Evolutionary conservation across 1,140 invertebrate species (phyloP).

Genomic region (Spodoptera litura): DNA sequence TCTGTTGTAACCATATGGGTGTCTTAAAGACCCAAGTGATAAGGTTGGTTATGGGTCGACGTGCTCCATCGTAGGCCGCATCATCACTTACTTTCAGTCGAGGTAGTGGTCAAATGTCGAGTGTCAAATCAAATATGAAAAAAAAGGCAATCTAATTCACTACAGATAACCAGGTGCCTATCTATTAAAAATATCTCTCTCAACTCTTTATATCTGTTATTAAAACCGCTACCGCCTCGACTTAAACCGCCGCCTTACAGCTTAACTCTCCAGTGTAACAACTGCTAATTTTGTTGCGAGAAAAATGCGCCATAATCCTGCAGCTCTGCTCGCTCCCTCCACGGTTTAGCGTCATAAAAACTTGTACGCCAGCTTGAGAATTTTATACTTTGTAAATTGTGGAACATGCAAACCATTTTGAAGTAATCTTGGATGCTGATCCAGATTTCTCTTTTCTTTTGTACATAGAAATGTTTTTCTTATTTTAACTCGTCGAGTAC

Average conservation of each 20-base stretch:
- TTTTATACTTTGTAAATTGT: conserved; percentile 28
- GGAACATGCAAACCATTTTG: conserved; percentile 5
- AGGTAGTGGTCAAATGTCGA: no score
- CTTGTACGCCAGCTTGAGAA: neutral
- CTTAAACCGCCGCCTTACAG: neutral
- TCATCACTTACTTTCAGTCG: no score
- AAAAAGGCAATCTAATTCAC: no score
- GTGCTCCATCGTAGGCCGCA: no score
- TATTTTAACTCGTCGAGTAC: no score
- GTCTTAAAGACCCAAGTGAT: no score
- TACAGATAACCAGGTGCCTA: no score
- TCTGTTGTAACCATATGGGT: no score
- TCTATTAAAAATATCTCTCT: no score
- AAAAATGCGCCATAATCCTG: conserved; percentile 48
- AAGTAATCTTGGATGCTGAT: conserved; percentile 3
- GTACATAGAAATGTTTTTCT: neutral
- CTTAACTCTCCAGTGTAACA: conserved; percentile 40
- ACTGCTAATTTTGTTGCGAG: conserved; percentile 51
- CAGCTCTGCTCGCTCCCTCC: conserved; percentile 1
- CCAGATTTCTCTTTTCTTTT: neutral
- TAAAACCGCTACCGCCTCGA: neutral
- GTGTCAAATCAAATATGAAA: no score
- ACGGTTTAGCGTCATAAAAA: conserved; percentile 21
- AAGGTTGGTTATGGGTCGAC: no score
- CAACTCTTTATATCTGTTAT: no score